Percentiles rank a stretch among this genome's conserved stretches.
Evolutionary conservation across 1,140 invertebrate genomes (phyloP).

Genomic region (Drosophila melanica): DNA sequence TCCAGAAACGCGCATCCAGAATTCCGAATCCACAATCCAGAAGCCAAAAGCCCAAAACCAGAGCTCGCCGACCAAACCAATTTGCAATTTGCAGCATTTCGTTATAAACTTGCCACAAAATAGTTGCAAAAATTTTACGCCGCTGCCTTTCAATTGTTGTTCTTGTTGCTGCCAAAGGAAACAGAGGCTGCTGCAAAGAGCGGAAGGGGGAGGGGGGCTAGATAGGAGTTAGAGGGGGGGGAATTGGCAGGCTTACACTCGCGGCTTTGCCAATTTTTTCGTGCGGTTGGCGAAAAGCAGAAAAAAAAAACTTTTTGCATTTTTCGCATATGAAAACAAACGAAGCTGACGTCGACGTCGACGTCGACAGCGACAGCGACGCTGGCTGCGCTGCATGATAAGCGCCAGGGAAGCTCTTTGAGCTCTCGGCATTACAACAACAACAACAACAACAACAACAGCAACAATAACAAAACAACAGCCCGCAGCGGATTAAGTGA

Average conservation of each 20-base stretch:
- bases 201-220: neutral
- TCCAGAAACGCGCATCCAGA: neutral
- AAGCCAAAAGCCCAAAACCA: conserved; percentile 20
- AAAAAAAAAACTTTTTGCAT: conserved; percentile 32
- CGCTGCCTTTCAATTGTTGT: conserved; percentile 15
- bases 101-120: conserved; percentile 53
- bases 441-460: conserved; percentile 39
- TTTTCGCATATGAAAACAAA: conserved; percentile 52
- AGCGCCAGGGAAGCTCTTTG: conserved; percentile 61
- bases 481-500: conserved; percentile 40
- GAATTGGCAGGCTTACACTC: neutral
- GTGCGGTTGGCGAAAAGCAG: conserved; percentile 9
- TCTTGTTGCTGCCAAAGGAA: conserved; percentile 20
- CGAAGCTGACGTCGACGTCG: conserved; percentile 5
- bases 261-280: conserved; percentile 23
- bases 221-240: neutral
- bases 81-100: conserved; percentile 63
- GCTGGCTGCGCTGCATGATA: conserved; percentile 54
- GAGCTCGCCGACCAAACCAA: conserved; percentile 37
- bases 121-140: conserved; percentile 52
- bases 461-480: conserved; percentile 28
- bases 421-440: conserved; percentile 64
- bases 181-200: neutral
- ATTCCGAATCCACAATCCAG: neutral
- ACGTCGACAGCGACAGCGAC: neutral